Evolutionary conservation across 1,140 invertebrate genomes (phyloP).

Genomic region (Drosophila repletoides): DNA sequence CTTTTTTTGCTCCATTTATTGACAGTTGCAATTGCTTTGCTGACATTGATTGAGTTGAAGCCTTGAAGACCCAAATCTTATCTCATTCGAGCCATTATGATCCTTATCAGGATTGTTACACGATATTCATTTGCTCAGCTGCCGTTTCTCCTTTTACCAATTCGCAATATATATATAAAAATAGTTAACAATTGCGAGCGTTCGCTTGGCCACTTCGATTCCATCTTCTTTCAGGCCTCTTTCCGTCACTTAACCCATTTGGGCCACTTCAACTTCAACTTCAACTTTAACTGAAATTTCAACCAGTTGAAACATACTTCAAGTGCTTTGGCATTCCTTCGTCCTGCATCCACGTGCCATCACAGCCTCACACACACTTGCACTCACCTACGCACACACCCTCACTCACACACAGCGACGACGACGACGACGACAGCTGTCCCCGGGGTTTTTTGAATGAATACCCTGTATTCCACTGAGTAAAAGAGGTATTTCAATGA

Average conservation of each 20-base stretch:
- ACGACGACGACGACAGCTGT: slow-evolving; percentile 70
- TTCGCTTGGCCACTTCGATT: no score
- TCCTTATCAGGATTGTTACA: slow-evolving; percentile 49
- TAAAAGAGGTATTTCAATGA: no score
- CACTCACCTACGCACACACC: neutral
- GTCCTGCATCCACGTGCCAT: slow-evolving; percentile 46
- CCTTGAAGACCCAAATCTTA: neutral
- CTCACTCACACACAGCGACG: neutral
- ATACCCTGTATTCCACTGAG: no score
- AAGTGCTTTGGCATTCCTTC: no score
- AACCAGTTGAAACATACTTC: slow-evolving; percentile 22
- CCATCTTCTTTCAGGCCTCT: slow-evolving; percentile 12
- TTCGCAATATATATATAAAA: neutral
- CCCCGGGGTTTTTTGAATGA: no score
- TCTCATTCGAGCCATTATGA: slow-evolving; percentile 5
- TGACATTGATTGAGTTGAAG: slow-evolving; percentile 74
- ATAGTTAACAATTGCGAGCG: no score
- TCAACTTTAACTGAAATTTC: neutral
- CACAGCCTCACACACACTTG: slow-evolving; percentile 16
- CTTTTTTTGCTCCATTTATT: slow-evolving; percentile 64
- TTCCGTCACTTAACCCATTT: slow-evolving; percentile 72
- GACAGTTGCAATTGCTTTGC: slow-evolving; percentile 64
- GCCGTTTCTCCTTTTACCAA: neutral
- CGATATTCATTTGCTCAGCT: slow-evolving; percentile 28
- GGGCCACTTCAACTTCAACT: neutral